Evolutionary conservation across 30 jellyfish, hydroid and myxozoan species (phyloP), one percentile per base, ranked within the genome.

Genomic region (Mastigias papua): DNA sequence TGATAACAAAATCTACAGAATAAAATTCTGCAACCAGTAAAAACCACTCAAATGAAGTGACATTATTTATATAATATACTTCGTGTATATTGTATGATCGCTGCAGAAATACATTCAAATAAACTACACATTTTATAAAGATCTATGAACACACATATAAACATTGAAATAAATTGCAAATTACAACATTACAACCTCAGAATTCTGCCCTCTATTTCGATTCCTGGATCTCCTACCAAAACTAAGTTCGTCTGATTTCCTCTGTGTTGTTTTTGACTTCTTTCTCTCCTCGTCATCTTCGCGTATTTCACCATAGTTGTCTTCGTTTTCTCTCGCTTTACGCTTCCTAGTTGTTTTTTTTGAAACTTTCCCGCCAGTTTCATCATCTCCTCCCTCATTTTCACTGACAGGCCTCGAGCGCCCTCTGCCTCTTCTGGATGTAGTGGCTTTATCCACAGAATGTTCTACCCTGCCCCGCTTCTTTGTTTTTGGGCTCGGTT

Each of bases 141-240:
- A n/a, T n/a, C n/a, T n/a, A n/a, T n/a, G n/a, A n/a, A n/a, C n/a
- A n/a, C n/a, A n/a, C n/a, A n/a, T n/a, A n/a, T n/a, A n/a, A n/a
- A n/a, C n/a, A n/a, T n/a, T n/a, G n/a, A n/a, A n/a, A n/a, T n/a
- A n/a, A n/a, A n/a, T n/a, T n/a, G n/a, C n/a, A n/a, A n/a, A n/a
- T n/a, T n/a, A n/a, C n/a, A n/a, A n/a, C n/a, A n/a, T n/a, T n/a
- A n/a, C n/a, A 32, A 85, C 94, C 89, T 85, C 94, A n/a, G 83
- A 85, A 30, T 85, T 85, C 54, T 73, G 82, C 13, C 94, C 86
- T 37, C 94, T 48, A 76, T 73, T 61, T 21, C 94, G 89, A 58
- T 73, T 85, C 50, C 94, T 73, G n/a, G 94, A 63, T 64, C 94
- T 85, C 67, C 94, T 62, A 8, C 88, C 88, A 62, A 57, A 72